These are phyloP conservation scores for Eutrigla gurnardus DNA, from an alignment of 2,797 vertebrate species.

Conservation along the genomic window DNA sequence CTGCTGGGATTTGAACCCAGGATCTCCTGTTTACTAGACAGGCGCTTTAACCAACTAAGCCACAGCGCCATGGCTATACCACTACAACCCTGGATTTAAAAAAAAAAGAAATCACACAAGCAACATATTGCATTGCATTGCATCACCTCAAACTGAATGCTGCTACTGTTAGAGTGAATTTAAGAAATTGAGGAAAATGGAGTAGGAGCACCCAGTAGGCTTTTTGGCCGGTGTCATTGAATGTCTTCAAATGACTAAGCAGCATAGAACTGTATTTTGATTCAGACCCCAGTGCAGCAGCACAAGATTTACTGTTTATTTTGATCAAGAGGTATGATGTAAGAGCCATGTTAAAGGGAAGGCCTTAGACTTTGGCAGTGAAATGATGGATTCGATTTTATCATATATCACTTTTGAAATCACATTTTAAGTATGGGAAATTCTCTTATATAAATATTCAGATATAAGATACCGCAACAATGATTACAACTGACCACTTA, in stretches of 20 bases:
- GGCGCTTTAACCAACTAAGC: neutral
- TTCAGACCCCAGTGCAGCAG: neutral
- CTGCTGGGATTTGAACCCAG: neutral
- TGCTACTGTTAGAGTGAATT: neutral
- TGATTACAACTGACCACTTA: too few species aligned
- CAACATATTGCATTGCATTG: constrained; percentile 2
- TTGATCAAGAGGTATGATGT: neutral
- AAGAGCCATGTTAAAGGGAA: neutral
- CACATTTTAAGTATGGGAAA: too few species aligned
- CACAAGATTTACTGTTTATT: neutral
- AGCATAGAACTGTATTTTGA: neutral
- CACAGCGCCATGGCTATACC: neutral
- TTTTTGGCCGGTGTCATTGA: neutral
- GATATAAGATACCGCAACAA: too few species aligned
- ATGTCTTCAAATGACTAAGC: neutral
- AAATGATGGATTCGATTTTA: too few species aligned
- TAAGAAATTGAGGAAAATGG: neutral
- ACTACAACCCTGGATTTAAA: neutral
- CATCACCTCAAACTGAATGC: neutral
- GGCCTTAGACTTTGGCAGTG: too few species aligned
- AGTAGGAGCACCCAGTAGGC: neutral
- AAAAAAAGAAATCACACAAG: neutral
- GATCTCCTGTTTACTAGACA: neutral
- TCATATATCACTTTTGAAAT: too few species aligned
- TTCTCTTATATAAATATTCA: too few species aligned